Evolutionary conservation across 2,113 vertebrate species (phyloP).

Genomic region (Xenopus borealis): DNA sequence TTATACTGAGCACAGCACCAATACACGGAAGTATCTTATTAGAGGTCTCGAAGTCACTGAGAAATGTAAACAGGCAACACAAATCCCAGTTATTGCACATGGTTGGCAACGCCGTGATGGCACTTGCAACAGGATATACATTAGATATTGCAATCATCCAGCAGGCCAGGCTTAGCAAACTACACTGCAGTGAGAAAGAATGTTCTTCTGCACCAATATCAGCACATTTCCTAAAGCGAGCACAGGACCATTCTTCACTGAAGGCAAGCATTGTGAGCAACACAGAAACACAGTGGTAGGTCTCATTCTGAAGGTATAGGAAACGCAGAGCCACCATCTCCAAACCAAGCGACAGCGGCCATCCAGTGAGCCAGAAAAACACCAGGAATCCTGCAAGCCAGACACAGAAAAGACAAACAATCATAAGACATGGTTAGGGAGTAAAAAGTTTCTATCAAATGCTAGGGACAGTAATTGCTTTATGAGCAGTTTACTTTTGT

Average conservation of each 20-base stretch:
- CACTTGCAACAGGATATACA: slow-evolving; percentile 46
- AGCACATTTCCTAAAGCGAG: neutral
- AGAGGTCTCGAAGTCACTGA: neutral
- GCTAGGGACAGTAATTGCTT: too few relatives aligned
- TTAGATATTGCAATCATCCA: slow-evolving; percentile 60
- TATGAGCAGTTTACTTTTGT: too few relatives aligned
- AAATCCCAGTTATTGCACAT: slow-evolving; percentile 1
- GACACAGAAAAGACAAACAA: neutral
- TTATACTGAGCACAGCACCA: slow-evolving; percentile 16
- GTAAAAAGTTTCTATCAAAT: too few relatives aligned
- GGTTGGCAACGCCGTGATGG: slow-evolving; percentile 34
- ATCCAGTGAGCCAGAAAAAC: slow-evolving; percentile 55
- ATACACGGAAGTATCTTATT: slow-evolving; percentile 6
- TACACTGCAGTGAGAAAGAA: slow-evolving; percentile 40
- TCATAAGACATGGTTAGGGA: too few relatives aligned
- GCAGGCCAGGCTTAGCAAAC: slow-evolving; percentile 63
- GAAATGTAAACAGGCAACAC: slow-evolving; percentile 7
- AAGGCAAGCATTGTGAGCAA: slow-evolving; percentile 60
- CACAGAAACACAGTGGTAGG: slow-evolving; percentile 57
- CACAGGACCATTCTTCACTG: slow-evolving; percentile 50
- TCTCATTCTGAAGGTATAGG: slow-evolving; percentile 66
- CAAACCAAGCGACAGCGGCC: slow-evolving; percentile 10
- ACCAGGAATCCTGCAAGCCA: slow-evolving; percentile 59
- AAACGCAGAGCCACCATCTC: slow-evolving; percentile 64
- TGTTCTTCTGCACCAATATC: neutral